Percentiles rank a stretch among this genome's conserved stretches.
phyloP scores from a whole-genome alignment of 2,888 invertebrate species.

The Belgica antarctica region DNA sequence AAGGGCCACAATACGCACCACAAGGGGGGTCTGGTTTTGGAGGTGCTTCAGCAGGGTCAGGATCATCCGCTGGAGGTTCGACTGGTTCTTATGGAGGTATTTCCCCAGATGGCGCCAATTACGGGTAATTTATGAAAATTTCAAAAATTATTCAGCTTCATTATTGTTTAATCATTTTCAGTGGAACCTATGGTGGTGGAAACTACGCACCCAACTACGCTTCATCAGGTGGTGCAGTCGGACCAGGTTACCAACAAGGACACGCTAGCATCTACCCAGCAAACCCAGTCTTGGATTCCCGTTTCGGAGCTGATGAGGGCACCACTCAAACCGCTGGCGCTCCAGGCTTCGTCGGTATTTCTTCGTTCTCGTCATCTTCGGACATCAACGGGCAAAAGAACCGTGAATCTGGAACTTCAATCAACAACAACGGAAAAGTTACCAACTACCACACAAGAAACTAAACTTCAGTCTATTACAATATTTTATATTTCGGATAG shows the following conservation, averaged over 20 bases:
- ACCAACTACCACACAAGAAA: conserved; percentile 58
- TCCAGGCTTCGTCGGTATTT: conserved; percentile 57
- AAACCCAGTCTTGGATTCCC: conserved; percentile 61
- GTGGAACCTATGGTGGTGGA: conserved; percentile 31
- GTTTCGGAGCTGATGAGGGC: conserved; percentile 50
- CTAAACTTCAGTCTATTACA: no score
- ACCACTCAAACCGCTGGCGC: conserved; percentile 47
- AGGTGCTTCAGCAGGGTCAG: not conserved
- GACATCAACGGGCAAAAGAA: conserved; percentile 62
- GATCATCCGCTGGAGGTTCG: not conserved
- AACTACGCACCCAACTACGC: conserved; percentile 55
- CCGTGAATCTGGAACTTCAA: conserved; percentile 63
- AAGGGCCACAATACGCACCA: conserved; percentile 29
- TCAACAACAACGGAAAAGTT: conserved; percentile 73
- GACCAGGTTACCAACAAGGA: conserved; percentile 58
- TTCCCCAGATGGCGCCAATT: not conserved
- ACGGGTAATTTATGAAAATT: no score
- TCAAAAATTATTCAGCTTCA: no score
- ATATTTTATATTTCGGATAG: no score
- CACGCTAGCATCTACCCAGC: conserved; percentile 61
- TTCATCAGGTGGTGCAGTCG: conserved; percentile 58
- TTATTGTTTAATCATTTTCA: no score
- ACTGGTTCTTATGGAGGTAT: conserved; percentile 13
- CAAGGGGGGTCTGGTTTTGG: conserved; percentile 31
- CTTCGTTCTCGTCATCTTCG: conserved; percentile 61